A percentile compares a stretch with the other conserved stretches of the same genome.
Evolutionary conservation across 2,888 invertebrate genomes (phyloP).

Genomic region (Cryptus viduatorius): DNA sequence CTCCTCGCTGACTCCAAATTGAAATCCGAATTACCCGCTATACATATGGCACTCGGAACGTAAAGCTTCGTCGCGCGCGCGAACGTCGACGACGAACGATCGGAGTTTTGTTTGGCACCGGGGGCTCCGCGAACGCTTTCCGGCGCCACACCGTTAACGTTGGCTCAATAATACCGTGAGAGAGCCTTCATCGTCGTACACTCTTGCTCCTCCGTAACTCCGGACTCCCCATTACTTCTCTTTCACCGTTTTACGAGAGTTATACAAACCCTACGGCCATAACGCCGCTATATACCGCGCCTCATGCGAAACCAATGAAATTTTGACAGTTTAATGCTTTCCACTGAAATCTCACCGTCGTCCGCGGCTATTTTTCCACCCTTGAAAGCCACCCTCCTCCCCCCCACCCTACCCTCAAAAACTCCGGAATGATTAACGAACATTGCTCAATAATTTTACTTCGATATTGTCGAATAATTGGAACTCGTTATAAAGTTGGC

Average conservation of each 20-base stretch:
- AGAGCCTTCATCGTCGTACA: constrained; percentile 30
- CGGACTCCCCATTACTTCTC: constrained; percentile 42
- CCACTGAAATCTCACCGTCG: not conserved
- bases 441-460: constrained; percentile 44
- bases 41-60: constrained; percentile 6
- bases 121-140: constrained; percentile 23
- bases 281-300: not conserved
- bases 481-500: constrained; percentile 41
- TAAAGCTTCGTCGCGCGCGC: constrained; percentile 33
- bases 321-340: constrained; percentile 54
- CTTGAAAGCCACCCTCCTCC: not conserved
- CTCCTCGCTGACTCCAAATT: constrained; percentile 43
- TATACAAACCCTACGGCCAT: constrained; percentile 31
- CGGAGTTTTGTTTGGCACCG: constrained; percentile 58
- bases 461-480: constrained; percentile 47
- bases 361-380: not conserved
- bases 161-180: constrained; percentile 49
- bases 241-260: constrained; percentile 60
- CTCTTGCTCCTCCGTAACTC: not conserved
- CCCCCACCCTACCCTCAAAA: not conserved
- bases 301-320: constrained; percentile 33
- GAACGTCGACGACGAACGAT: constrained; percentile 51
- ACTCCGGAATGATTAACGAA: constrained; percentile 29
- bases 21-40: constrained; percentile 47
- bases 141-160: constrained; percentile 34